phyloP scores from a whole-genome alignment of 2,113 vertebrate genomes.

The Brienomyrus longianalis region DNA sequence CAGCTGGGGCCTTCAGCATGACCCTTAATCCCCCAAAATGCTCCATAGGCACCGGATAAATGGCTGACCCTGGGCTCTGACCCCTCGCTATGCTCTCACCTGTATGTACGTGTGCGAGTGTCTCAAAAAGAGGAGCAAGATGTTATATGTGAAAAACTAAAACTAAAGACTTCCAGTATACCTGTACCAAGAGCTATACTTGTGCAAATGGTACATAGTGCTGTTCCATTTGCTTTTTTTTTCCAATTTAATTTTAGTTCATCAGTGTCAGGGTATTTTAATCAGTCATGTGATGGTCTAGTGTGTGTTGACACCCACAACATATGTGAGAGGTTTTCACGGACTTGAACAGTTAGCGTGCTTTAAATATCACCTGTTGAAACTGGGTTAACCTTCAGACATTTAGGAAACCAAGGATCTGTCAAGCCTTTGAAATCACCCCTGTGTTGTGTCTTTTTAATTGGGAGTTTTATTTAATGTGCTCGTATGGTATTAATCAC shows the following conservation, averaged over 20 bases:
- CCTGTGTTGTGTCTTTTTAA: background rate
- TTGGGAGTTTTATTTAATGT: slow-evolving; percentile 71
- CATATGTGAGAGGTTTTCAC: background rate
- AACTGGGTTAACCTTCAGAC: slow-evolving; percentile 2
- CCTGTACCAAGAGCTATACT: background rate
- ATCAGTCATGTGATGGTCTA: background rate
- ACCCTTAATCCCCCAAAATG: background rate
- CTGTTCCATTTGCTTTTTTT: background rate
- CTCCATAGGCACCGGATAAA: background rate
- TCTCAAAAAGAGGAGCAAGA: background rate
- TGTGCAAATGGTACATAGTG: background rate
- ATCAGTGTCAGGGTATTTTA: background rate
- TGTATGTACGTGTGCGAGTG: background rate
- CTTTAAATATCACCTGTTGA: background rate
- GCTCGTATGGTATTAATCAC: slow-evolving; percentile 81
- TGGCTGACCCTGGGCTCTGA: background rate
- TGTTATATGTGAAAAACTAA: background rate
- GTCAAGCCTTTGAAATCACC: background rate
- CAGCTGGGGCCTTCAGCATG: background rate
- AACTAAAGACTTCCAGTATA: background rate
- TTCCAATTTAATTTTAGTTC: background rate
- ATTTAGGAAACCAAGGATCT: background rate
- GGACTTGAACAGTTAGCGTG: background rate
- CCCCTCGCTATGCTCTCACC: background rate
- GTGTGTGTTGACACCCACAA: background rate